Evolutionary conservation across 2,113 vertebrate genomes (phyloP), one percentile per base, ranked within the genome.

Genomic region (Hirundichthys speculiger): DNA sequence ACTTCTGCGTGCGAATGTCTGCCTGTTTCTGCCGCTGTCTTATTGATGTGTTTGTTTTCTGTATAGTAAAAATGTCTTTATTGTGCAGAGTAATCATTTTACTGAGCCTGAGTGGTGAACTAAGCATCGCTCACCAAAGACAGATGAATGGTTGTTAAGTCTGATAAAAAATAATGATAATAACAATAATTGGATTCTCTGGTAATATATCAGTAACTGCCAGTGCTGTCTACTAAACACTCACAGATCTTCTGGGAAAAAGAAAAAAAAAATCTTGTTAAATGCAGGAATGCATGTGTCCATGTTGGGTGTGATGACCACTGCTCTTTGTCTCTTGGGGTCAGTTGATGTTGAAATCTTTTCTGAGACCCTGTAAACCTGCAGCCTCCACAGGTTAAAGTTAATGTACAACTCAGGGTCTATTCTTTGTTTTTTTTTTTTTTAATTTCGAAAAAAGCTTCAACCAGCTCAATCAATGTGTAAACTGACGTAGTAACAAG

Each of bases 51-150:
- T 34, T 3, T 34, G 3, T 34, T 34, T 34, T 34, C 8, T 27
- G 27, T 8, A 4, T 3, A 27, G 27, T 8, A 27, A 27, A 27
- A 27, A 27, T 27, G 30, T 34, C 2, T 34, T 34, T 34, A 84
- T 74, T 74, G 71, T 70, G 48, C 75, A 64, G 75, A 86, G 58
- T 73, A 77, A 82, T 86, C 67, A 54, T 76, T 79, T 74, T 51
- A 60, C 43, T 10, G 68, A 74, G 41, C 64, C 19, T 46, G 50
- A 72, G 51, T 76, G n/a, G n/a, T n/a, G n/a, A n/a, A n/a, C n/a
- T n/a, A 77, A 83, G 79, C 79, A 39, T 81, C 59, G 73, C 67
- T 87, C 76, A 82, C 65, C 41, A 73, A 40, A 78, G 69, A 80
- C 65, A 62, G 50, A 84, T 56, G 58, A 42, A 19, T 66, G 56